A percentile compares a stretch with the other conserved stretches of the same genome.
phyloP scores from a whole-genome alignment of 2,888 invertebrate species.

The Alloscopus bannaensis region DNA sequence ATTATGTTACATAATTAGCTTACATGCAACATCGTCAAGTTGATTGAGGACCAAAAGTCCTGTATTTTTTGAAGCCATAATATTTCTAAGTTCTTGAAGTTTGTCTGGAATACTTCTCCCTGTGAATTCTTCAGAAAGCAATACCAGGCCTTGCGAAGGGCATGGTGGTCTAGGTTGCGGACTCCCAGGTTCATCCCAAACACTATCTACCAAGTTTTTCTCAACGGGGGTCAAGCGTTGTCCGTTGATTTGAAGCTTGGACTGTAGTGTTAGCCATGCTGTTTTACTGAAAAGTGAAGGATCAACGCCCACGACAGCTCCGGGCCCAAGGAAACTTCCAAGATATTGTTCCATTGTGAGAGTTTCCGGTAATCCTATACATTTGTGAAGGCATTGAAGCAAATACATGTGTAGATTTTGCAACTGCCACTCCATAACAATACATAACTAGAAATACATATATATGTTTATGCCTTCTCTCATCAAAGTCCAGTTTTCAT shows the following conservation, averaged over 20 bases:
- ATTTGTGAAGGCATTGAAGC: too few relatives aligned
- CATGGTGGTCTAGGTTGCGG: constrained; percentile 78
- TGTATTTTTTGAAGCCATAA: constrained; percentile 82
- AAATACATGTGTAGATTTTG: too few relatives aligned
- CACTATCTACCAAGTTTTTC: constrained; percentile 84
- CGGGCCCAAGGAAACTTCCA: constrained; percentile 79
- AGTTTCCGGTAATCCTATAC: constrained; percentile 80
- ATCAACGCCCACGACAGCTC: constrained; percentile 86
- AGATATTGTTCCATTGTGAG: constrained; percentile 85
- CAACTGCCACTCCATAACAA: too few relatives aligned
- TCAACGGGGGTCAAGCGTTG: constrained; percentile 82
- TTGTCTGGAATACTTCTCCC: constrained; percentile 82
- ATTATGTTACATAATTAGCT: constrained; percentile 73
- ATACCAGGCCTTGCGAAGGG: constrained; percentile 78
- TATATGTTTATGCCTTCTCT: constrained; percentile 82
- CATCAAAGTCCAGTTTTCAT: constrained; percentile 88
- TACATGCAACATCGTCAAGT: constrained; percentile 91
- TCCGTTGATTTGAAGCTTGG: constrained; percentile 80
- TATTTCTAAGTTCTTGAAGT: constrained; percentile 80
- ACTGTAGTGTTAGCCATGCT: constrained; percentile 80
- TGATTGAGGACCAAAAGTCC: constrained; percentile 83
- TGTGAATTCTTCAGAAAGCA: constrained; percentile 79
- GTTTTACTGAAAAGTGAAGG: constrained; percentile 83
- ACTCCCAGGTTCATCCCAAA: constrained; percentile 79
- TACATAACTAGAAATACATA: not conserved